Evolutionary conservation across 2,797 vertebrate genomes (phyloP), one percentile per base, ranked within the genome.

Genomic region (Acipenser oxyrinchus): DNA sequence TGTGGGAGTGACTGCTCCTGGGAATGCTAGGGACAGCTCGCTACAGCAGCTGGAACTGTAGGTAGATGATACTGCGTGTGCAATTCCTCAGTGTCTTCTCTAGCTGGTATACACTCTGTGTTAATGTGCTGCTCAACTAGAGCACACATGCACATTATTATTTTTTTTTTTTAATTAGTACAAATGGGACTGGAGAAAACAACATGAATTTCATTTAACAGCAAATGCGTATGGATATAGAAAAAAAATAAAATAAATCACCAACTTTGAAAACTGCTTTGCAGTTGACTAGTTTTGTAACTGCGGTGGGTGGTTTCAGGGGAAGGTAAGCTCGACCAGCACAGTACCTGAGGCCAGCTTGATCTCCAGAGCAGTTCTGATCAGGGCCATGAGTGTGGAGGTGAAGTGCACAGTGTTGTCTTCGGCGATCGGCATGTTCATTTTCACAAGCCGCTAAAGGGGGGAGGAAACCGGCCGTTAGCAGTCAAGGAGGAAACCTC

Each of bases 351-450:
- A 89, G 51, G 90, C 92, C 0, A 97, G 83, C 78, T 95, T 96
- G 83, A 98, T 95, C 71, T 97, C 93, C 77, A 98, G 84, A 1
- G 95, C 95, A 0, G 95, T 98, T 68, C 94, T 90, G 74, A 98
- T 98, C 79, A 98, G 85, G 37, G 94, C 95, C 94, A 97, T 96
- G 77, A 98, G 82, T 0, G 95, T 98, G 69, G 95, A 96, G 0
- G 95, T 98, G 81, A 97, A 98, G 83, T 96, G 94, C 48, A 98
- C 95, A 0, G 92, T 94, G 74, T 93, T 84, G 78, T 97, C 95
- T 0, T 87, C 88, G 0, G 93, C 96, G 61, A 98, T 97, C 1
- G 95, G 94, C 95, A 97, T 98, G 83, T 98, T 97, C 95, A 97
- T 96, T 79, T 94, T 87, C 72, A 96, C 92, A 67, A 97, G 86